These are phyloP conservation scores for Odobenus rosmarus DNA, from an alignment of 2,113 vertebrate species.

Conservation along the genomic window DNA sequence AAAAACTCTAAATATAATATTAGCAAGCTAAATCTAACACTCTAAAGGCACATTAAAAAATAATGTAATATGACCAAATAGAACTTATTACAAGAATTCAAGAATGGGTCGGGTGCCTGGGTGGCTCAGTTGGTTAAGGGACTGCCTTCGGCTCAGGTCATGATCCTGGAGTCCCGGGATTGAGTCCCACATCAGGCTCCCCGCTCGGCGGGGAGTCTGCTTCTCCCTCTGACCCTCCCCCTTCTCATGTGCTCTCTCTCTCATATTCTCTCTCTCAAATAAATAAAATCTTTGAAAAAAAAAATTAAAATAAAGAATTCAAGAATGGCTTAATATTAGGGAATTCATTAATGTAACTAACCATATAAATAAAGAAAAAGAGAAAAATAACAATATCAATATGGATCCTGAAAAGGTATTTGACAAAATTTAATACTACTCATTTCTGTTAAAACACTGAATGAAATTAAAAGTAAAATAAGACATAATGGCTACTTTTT, in stretches of 20 bases:
- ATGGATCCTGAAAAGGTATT: not conserved
- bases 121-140: too few relatives aligned
- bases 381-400: not conserved
- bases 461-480: not conserved
- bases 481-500: not conserved
- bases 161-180: too few relatives aligned
- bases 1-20: not conserved
- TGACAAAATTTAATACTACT: not conserved
- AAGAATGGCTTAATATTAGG: not conserved
- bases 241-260: too few relatives aligned
- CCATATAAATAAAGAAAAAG: not conserved
- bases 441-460: not conserved
- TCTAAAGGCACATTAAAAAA: not conserved
- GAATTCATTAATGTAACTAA: not conserved
- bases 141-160: too few relatives aligned
- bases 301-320: too few relatives aligned
- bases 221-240: too few relatives aligned
- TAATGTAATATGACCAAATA: not conserved
- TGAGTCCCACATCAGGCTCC: too few relatives aligned
- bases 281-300: too few relatives aligned
- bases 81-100: not conserved
- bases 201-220: too few relatives aligned
- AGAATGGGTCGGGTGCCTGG: too few relatives aligned
- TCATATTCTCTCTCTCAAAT: too few relatives aligned
- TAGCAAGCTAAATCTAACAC: not conserved